Conservation (phyloP, 1,140 invertebrate species). For the Eriosoma lanigerum region DNA sequence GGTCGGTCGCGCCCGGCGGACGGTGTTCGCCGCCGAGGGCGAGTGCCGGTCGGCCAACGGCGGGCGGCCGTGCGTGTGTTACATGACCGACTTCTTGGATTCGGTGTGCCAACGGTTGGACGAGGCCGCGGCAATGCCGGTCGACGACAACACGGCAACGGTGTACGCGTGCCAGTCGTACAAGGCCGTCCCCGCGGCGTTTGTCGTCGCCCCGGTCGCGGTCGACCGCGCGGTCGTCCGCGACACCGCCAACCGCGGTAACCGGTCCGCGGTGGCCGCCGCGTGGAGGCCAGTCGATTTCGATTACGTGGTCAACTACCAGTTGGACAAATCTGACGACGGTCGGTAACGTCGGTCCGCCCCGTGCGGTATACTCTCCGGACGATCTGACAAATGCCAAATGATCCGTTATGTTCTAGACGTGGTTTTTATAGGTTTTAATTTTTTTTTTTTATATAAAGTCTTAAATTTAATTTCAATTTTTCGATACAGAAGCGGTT, state of each 20-base stretch:
- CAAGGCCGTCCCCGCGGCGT: background rate
- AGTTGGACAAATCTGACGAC: background rate
- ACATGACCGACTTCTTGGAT: slow-evolving; percentile 1
- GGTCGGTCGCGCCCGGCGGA: background rate
- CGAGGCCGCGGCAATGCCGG: background rate
- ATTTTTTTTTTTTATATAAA: too few relatives aligned
- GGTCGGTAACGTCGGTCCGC: too few relatives aligned
- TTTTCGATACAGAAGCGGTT: too few relatives aligned
- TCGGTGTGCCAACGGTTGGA: background rate
- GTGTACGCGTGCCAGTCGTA: background rate
- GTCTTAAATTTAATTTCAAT: too few relatives aligned
- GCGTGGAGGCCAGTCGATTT: background rate
- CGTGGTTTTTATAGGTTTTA: too few relatives aligned
- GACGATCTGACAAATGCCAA: too few relatives aligned
- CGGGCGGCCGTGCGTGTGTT: background rate
- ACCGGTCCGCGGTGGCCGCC: too few relatives aligned
- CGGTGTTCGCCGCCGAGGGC: background rate
- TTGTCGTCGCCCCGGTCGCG: background rate
- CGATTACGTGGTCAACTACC: background rate
- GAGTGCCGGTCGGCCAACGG: background rate
- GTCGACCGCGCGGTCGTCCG: too few relatives aligned
- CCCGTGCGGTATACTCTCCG: too few relatives aligned
- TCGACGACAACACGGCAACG: too few relatives aligned
- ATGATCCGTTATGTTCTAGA: too few relatives aligned
- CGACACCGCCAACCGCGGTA: background rate